phyloP scores from a whole-genome alignment of 2,797 vertebrate species.

The Artibeus lituratus region DNA sequence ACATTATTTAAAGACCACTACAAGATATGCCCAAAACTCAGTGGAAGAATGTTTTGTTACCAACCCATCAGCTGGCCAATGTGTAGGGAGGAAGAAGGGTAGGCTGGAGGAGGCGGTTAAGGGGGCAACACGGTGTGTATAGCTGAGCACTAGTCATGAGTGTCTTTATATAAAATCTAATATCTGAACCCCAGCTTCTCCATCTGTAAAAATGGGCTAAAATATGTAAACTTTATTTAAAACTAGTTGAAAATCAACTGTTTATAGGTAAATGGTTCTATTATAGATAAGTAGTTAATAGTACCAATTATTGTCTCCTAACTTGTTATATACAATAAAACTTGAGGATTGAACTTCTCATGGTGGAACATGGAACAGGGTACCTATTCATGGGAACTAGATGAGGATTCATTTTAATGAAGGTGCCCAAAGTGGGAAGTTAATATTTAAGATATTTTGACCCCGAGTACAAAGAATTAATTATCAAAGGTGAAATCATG shows the following conservation, averaged over 20 bases:
- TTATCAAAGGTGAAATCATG: constrained; percentile 4
- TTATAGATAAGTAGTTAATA: neutral
- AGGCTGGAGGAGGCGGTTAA: neutral
- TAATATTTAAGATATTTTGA: neutral
- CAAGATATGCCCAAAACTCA: neutral
- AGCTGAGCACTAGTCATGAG: neutral
- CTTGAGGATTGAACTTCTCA: neutral
- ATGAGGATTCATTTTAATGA: neutral
- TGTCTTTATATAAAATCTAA: neutral
- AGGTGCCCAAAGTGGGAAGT: neutral
- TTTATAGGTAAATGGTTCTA: neutral
- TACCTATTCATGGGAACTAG: neutral
- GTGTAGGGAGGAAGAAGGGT: neutral
- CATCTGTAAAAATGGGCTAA: neutral
- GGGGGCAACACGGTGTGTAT: neutral
- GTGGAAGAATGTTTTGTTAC: neutral
- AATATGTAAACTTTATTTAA: neutral
- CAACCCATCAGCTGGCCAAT: neutral
- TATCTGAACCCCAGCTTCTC: neutral
- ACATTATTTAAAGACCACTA: neutral
- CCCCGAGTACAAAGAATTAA: neutral
- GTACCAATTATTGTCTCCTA: neutral
- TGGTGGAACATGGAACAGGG: neutral
- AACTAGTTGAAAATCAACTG: neutral
- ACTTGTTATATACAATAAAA: neutral